Evolutionary conservation across 2,113 vertebrate species (phyloP), one percentile per base, ranked within the genome.

Genomic region (Cariama cristata): DNA sequence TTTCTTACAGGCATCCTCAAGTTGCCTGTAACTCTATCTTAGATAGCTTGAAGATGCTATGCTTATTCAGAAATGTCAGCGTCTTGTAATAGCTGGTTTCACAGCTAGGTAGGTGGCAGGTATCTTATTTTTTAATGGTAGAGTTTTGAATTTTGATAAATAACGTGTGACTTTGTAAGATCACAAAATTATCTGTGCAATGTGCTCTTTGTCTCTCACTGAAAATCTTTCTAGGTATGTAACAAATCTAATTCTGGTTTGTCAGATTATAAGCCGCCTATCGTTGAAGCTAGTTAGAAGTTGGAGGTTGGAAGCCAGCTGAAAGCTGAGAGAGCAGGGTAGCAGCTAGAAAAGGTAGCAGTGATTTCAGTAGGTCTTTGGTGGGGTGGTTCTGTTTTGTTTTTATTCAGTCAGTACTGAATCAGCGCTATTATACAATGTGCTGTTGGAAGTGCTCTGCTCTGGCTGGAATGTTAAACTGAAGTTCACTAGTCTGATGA

Each of bases 361-460:
- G 40, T 50, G 44, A 68, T 97, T 96, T 84, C 94, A 96, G 91
- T 49, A 53, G 52, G 82, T 86, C 91, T 96, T 49, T 95, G 88
- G 82, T 79, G 58, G 63, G 21, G 27, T 82, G 84, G 62, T 79
- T 95, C 89, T 89, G 77, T 68, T 88, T 56, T 58, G 93, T 75
- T 96, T 93, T 89, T 79, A 87, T 68, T 90, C 85, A 83, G 96
- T 81, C 73, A 56, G 72, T 95, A 88, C 88, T 97, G 97, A 97
- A 92, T 97, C 95, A 95, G 96, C 96, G 6, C 55, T 92, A 10
- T 94, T 96, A 88, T 5, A 97, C 90, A 97, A 96, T 95, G 91
- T 85, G 83, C 83, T 85, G 76, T 86, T 96, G 88, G 95, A 94
- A 96, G 76, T 92, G 69, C 86, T 95, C 52, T 92, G 77, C 79